Evolutionary conservation across 2,888 invertebrate species (phyloP), one percentile per base, ranked within the genome.

Genomic region (Oscheius sp.): DNA sequence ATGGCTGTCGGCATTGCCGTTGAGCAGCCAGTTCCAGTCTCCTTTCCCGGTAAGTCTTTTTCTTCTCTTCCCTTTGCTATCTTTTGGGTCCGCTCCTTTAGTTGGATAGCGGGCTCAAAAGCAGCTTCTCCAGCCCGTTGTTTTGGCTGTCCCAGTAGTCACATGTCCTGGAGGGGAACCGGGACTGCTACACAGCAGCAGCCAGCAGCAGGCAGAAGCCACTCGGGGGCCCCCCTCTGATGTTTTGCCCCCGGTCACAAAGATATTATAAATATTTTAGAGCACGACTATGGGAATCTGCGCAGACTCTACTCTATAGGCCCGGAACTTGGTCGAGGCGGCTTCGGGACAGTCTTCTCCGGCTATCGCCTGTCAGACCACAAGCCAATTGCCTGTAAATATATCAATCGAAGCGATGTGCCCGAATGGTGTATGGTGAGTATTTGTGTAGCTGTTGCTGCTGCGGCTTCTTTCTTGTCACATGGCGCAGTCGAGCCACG

Each of bases 311-410:
- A 87, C 76, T 71, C 78, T 46, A 59, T 87, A 27, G 86, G 86
- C 2, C 77, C 85, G 16, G 86, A 86, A 66, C 70, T 86, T 41
- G 86, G 86, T 21, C 83, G 86, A 12, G 86, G 86, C 43, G 86
- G 86, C 6, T 86, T 87, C 73, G 86, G 84, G 63, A 80, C 84
- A 46, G 86, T 86, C 59, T 87, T 86, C 73, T 76, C 81, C 25
- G 86, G 82, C 23, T 84, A 81, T 71, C 77, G 86, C 16, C 25
- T 80, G 7, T 73, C 72, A 13, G 85, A 86, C 59, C 77, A 78
- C 21, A 45, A 68, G 52, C 73, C 79, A 1, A 82, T 85, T 13
- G 86, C 86, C 25, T 73, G 83, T 72, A 86, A 86, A 56, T 86
- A 78, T 72, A 78, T 86, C 70, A 72, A 81, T 16, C 63, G 82